These are phyloP conservation scores for Acipenser ruthenus DNA, from an alignment of 2,797 vertebrate species.

Conservation along the genomic window DNA sequence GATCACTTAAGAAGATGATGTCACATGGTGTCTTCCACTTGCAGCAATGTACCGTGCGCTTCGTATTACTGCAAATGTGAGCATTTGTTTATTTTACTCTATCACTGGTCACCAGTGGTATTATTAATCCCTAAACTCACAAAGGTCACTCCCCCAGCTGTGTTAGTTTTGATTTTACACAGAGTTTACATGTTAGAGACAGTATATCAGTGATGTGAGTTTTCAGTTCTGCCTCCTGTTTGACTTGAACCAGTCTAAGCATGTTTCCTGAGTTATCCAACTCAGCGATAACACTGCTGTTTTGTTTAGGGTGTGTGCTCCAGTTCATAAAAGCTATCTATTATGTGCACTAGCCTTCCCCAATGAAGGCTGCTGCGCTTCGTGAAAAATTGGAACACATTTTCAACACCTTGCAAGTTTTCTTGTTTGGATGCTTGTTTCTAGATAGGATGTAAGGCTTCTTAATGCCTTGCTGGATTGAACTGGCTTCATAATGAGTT, in stretches of 20 bases:
- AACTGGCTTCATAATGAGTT: too few species aligned
- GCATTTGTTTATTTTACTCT: slow-evolving; percentile 8
- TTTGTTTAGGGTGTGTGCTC: slow-evolving; percentile 7
- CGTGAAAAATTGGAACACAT: slow-evolving; percentile 22
- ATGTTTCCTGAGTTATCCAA: slow-evolving; percentile 33
- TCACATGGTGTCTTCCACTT: too few species aligned
- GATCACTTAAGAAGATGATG: too few species aligned
- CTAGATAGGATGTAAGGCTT: too few species aligned
- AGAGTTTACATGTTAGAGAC: slow-evolving; percentile 1
- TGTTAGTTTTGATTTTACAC: slow-evolving; percentile 5
- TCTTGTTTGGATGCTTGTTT: too few species aligned
- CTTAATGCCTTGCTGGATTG: too few species aligned
- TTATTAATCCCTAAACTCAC: not conserved
- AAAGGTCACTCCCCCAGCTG: slow-evolving; percentile 12
- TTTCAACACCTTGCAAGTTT: slow-evolving; percentile 21
- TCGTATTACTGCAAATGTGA: not conserved
- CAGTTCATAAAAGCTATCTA: slow-evolving; percentile 4
- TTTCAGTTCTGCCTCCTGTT: slow-evolving; percentile 32
- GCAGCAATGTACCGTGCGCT: too few species aligned
- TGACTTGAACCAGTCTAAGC: slow-evolving; percentile 31
- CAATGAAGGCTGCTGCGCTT: slow-evolving; percentile 23
- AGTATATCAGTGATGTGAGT: not conserved
- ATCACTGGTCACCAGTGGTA: not conserved
- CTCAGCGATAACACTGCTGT: slow-evolving; percentile 28
- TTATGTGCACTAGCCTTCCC: slow-evolving; percentile 3